A percentile compares a stretch with the other conserved stretches of the same genome.
Evolutionary conservation across 2,888 invertebrate genomes (phyloP).

Genomic region (Hololepta plana): DNA sequence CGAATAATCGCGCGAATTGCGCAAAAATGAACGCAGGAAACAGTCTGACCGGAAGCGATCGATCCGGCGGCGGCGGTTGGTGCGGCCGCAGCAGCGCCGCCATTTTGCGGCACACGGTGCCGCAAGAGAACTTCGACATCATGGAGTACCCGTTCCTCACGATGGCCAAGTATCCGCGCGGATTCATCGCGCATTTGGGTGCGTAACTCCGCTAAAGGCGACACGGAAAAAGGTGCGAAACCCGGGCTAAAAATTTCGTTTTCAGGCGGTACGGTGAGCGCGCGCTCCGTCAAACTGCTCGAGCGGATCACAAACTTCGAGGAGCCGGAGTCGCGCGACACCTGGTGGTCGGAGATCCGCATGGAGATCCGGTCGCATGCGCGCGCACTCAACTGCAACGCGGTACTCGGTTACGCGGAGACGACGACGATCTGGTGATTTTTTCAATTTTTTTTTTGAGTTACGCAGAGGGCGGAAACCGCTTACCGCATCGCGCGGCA

Average conservation of each 20-base stretch:
- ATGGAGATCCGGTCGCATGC: conserved; percentile 93
- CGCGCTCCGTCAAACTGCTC: conserved; percentile 66
- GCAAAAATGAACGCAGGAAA: conserved; percentile 42
- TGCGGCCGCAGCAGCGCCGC: conserved; percentile 32
- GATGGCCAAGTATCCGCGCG: conserved; percentile 74
- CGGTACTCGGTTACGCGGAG: conserved; percentile 88
- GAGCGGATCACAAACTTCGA: conserved; percentile 69
- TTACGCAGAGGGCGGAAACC: no score
- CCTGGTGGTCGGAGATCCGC: conserved; percentile 94
- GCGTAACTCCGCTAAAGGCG: neutral
- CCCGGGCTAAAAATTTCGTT: conserved; percentile 6
- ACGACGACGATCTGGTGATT: conserved; percentile 84
- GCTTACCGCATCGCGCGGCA: conserved; percentile 2
- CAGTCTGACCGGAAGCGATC: conserved; percentile 50
- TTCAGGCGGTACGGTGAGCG: conserved; percentile 62
- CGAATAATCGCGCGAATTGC: no score
- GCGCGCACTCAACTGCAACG: conserved; percentile 79
- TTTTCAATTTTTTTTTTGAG: no score
- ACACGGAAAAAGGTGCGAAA: conserved; percentile 3
- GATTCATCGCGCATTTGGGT: conserved; percentile 49
- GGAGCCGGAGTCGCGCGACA: conserved; percentile 80
- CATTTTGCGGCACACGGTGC: conserved; percentile 44
- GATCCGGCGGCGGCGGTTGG: conserved; percentile 39
- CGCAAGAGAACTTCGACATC: conserved; percentile 70
- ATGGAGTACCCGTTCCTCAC: conserved; percentile 93